Evolutionary conservation across 2,113 vertebrate genomes (phyloP), one percentile per base, ranked within the genome.

Genomic region (Hemibagrus wyckioides): DNA sequence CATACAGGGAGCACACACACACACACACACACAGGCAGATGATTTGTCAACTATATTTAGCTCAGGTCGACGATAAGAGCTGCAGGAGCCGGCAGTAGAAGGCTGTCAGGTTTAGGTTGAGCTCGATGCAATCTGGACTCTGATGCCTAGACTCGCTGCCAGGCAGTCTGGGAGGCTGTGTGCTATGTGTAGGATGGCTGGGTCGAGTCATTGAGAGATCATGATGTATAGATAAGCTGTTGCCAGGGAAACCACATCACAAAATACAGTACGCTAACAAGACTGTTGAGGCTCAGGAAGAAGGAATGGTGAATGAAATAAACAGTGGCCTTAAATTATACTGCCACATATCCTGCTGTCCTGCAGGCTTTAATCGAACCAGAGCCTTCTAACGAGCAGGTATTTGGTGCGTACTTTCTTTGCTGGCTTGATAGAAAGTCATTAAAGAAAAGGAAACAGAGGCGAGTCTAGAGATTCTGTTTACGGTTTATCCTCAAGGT

Each of bases 11-110:
- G 85, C 82, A 57, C 85, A 41, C 85, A 80, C 57, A 52, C 15
- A 4, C 17, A 61, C 59, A 28, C 79, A 67, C 86, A 59, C 80
- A 88, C 79, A 56, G 10, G 11, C 85, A 39, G 48, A 59, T 83
- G 63, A 88, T 88, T 85, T 86, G 86, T 85, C 83, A 81, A 79
- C 80, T 86, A 85, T 88, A 90, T 90, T 88, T 86, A 86, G 89
- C 89, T 39, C 81, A 36, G 76, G 44, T 57, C 84, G 80, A 77
- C 83, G 89, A 88, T 87, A 85, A 76, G 84, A 86, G 83, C 82
- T 61, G 65, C 77, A 79, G 82, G 48, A 63, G 28, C 30, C 81
- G 79, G 86, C 81, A 61, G 80, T 77, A 84, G 76, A 85, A 88
- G 73, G 80, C 83, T 85, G 85, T 86, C 85, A 88, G 80, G 52